These are phyloP conservation scores for Tanytarsus gracilentus DNA, from an alignment of 2,888 invertebrate genomes.

Conservation along the genomic window DNA sequence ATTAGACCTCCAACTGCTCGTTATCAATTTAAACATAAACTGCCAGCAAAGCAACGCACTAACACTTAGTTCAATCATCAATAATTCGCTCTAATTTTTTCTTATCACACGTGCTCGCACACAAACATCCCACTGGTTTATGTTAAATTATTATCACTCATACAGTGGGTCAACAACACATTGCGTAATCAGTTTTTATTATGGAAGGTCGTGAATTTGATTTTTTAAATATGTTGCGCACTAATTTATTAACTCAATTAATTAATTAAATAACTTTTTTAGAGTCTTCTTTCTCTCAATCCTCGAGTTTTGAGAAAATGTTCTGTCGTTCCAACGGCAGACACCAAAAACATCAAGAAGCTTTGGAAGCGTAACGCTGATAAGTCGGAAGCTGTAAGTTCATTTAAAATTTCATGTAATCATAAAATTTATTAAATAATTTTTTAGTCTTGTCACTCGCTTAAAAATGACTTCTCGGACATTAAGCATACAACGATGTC, in stretches of 20 bases:
- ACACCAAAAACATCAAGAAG: constrained; percentile 78
- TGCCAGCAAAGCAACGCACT: too few relatives aligned
- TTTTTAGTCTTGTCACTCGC: constrained; percentile 55
- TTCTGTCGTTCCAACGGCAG: constrained; percentile 69
- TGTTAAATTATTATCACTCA: too few relatives aligned
- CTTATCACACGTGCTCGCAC: too few relatives aligned
- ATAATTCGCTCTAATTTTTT: too few relatives aligned
- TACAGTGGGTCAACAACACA: too few relatives aligned
- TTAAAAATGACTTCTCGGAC: constrained; percentile 88
- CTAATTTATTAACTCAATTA: not conserved
- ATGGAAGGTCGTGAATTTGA: not conserved
- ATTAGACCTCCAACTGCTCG: too few relatives aligned
- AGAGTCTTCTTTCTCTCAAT: constrained; percentile 82
- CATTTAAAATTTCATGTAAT: not conserved
- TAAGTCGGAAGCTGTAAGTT: constrained; percentile 71
- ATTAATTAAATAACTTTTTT: constrained; percentile 37
- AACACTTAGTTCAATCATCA: too few relatives aligned
- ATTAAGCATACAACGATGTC: constrained; percentile 96
- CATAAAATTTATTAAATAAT: not conserved
- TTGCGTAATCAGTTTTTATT: too few relatives aligned
- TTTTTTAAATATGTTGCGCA: not conserved
- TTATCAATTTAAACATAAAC: too few relatives aligned
- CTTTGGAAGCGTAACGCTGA: constrained; percentile 93
- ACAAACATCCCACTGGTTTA: too few relatives aligned
- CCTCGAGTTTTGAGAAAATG: constrained; percentile 70